Base-by-base conservation (phyloP, 2,113 vertebrate genomes). In the Chloroceryle aenea region DNA sequence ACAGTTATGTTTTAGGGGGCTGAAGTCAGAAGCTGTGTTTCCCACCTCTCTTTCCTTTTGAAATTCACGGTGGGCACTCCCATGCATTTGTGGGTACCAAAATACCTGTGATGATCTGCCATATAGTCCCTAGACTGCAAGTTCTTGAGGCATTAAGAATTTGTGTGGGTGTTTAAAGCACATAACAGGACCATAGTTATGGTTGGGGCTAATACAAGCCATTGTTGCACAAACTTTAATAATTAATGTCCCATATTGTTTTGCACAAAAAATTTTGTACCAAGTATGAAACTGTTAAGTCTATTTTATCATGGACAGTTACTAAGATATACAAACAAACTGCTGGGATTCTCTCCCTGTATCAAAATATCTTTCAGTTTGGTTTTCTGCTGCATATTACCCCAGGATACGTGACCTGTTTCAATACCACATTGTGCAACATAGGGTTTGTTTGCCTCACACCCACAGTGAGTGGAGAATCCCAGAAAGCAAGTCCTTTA, bases 31-130 rank as follows among this genome's bases (percentile, higher is more conserved):
- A 53, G 7, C 12, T 26, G 7, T 38, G 6, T 38, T 74, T 91
- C 74, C 19, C 16, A 34, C 13, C 4, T 56, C 18, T 64, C 13
- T 73, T 74, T 80, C 30, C 26, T 74, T 87, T 34, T 56, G 45
- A 74, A 84, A 83, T 69, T 74, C 1, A 1, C 68, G 36, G 5
- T 23, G n/a, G 34, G 12, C 14, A 55, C 5, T 5, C 25, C 22
- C 21, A 8, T 8, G 13, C 6, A 3, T 42, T 75, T 55, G 38
- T 45, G n/a, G 10, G 23, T 40, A 14, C 12, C 0, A 0, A 81
- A 53, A 23, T 40, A 32, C 30, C 14, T 53, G 50, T 48, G 50
- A 13, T 52, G 40, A 25, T 66, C 20, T 73, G 15, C 15, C 48
- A n/a, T 34, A 16, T 29, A 38, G n/a, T 40, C 21, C 34, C 23